A percentile compares a stretch with the other conserved stretches of the same genome.
These are phyloP conservation scores for Karalla daura DNA, from an alignment of 2,797 vertebrate species.

Conservation along the genomic window DNA sequence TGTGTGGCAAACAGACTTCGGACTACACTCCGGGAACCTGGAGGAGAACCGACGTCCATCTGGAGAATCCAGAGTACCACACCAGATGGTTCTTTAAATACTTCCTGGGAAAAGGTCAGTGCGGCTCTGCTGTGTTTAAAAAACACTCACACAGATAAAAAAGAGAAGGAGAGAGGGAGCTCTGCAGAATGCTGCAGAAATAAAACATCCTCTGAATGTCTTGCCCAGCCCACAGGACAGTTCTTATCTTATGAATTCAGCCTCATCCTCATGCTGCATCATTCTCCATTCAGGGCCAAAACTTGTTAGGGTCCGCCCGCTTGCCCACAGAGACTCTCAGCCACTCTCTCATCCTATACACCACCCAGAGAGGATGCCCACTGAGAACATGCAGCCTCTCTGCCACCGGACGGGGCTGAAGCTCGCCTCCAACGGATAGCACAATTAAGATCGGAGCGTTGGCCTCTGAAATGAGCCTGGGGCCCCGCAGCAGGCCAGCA, in stretches of 20 bases:
- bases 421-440: constrained; percentile 43
- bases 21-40: constrained; percentile 92
- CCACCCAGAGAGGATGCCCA: constrained; percentile 20
- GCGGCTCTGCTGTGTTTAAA: constrained; percentile 43
- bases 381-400: constrained; percentile 13
- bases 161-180: not conserved
- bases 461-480: constrained; percentile 34
- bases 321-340: constrained; percentile 51
- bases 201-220: constrained; percentile 26
- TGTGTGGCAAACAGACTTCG: constrained; percentile 81
- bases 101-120: constrained; percentile 97
- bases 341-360: constrained; percentile 26
- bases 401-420: constrained; percentile 24
- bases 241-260: constrained; percentile 43
- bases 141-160: constrained; percentile 1
- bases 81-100: constrained; percentile 99
- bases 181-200: constrained; percentile 4
- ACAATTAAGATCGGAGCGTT: constrained; percentile 41
- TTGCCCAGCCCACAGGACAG: constrained; percentile 13
- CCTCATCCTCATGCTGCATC: constrained; percentile 14
- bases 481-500: not conserved
- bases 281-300: constrained; percentile 42
- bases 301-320: constrained; percentile 42
- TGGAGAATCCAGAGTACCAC: constrained; percentile 99
- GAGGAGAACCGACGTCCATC: constrained; percentile 97